Evolutionary conservation across 1,140 invertebrate genomes (phyloP).

Genomic region (Drosophila pseudoananassae): DNA sequence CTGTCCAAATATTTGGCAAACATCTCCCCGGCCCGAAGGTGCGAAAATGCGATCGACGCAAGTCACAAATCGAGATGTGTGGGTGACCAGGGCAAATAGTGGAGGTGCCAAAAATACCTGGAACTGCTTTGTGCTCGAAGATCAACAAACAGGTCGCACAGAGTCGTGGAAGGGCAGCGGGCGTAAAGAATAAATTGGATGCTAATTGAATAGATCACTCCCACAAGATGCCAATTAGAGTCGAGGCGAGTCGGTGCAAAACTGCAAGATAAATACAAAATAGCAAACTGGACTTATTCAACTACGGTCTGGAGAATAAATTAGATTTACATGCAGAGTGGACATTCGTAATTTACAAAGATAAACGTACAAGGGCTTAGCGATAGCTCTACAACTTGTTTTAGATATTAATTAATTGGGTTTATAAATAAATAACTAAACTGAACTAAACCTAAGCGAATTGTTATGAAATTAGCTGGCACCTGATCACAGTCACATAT

Average conservation of each 20-base stretch:
- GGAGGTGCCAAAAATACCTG: constrained; percentile 42
- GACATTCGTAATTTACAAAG: constrained; percentile 8
- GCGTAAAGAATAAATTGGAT: constrained; percentile 39
- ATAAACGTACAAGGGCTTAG: constrained; percentile 14
- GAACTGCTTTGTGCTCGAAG: constrained; percentile 27
- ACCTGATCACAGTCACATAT: not conserved
- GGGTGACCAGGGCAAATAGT: constrained; percentile 28
- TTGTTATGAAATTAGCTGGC: not conserved
- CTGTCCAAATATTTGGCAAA: constrained; percentile 42
- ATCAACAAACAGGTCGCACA: constrained; percentile 9
- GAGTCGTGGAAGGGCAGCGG: constrained; percentile 7
- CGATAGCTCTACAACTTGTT: constrained; percentile 6
- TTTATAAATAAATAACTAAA: not conserved
- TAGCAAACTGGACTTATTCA: constrained; percentile 6
- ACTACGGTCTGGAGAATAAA: constrained; percentile 8
- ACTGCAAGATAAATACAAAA: constrained; percentile 14
- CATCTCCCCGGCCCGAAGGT: constrained; percentile 20
- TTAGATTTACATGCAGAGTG: constrained; percentile 10
- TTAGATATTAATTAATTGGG: not conserved
- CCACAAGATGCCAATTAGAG: constrained; percentile 46
- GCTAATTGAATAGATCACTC: constrained; percentile 46
- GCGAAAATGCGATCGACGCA: constrained; percentile 42
- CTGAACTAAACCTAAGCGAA: not conserved
- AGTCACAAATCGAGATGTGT: constrained; percentile 15
- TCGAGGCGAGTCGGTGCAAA: constrained; percentile 8